Conservation (phyloP, 2,888 invertebrate genomes). For the Hylaea fasciaria region DNA sequence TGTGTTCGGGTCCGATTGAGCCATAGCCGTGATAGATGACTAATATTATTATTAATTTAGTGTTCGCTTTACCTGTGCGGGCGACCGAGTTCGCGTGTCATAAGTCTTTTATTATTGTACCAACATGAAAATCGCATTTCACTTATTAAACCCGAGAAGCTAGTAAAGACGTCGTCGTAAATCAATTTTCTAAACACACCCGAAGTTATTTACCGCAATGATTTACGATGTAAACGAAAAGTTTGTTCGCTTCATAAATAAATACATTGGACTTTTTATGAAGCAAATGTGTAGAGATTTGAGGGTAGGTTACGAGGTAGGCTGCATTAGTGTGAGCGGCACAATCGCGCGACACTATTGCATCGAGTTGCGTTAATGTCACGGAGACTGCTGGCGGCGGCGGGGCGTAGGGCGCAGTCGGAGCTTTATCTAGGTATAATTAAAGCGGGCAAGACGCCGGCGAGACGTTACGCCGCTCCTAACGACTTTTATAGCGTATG, state of each 20-base stretch:
- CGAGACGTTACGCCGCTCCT: constrained; percentile 83
- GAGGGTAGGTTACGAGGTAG: constrained; percentile 41
- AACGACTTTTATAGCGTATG: constrained; percentile 85
- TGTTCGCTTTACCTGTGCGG: constrained; percentile 17
- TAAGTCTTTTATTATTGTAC: constrained; percentile 34
- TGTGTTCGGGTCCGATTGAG: constrained; percentile 34
- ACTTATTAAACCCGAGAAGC: constrained; percentile 66
- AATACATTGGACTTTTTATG: constrained; percentile 51
- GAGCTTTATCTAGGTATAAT: constrained; percentile 82
- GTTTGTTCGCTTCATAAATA: constrained; percentile 52
- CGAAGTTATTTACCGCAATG: constrained; percentile 69
- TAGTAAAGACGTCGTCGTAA: constrained; percentile 72
- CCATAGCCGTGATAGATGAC: constrained; percentile 34
- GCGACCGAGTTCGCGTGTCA: constrained; percentile 11
- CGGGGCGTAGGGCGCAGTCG: constrained; percentile 65
- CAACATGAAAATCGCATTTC: constrained; percentile 54
- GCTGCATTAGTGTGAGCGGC: constrained; percentile 68
- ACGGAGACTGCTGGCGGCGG: constrained; percentile 50
- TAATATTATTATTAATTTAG: constrained; percentile 35
- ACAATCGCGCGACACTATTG: constrained; percentile 65
- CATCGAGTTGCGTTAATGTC: constrained; percentile 74
- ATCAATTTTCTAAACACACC: constrained; percentile 72
- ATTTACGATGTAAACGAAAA: constrained; percentile 67
- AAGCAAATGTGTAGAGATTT: constrained; percentile 55
- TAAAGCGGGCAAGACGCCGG: constrained; percentile 82